A percentile compares a stretch with the other conserved stretches of the same genome.
These are phyloP conservation scores for Umimayanthus chanpuru DNA, from an alignment of 92 coral and sea anemone species.

Conservation along the genomic window DNA sequence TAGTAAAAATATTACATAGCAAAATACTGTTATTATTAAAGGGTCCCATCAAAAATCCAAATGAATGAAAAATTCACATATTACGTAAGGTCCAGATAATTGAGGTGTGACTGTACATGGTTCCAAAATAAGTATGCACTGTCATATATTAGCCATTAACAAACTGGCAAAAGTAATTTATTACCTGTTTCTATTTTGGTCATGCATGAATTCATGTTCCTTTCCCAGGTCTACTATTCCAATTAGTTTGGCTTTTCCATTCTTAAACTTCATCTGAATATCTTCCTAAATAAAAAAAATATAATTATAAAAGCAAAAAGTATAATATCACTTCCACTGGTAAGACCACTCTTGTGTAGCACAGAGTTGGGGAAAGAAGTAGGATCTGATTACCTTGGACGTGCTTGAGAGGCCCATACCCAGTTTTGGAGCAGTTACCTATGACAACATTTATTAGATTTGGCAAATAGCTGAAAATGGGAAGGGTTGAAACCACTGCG, in stretches of 20 bases:
- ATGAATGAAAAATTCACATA: not conserved
- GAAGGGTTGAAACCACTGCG: too few species aligned
- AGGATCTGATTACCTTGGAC: too few species aligned
- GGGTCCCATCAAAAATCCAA: too few species aligned
- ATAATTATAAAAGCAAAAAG: not conserved
- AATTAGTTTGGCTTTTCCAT: conserved; percentile 46
- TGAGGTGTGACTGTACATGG: too few species aligned
- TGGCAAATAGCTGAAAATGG: too few species aligned
- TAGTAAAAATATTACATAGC: too few species aligned
- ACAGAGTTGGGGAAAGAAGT: too few species aligned
- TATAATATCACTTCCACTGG: too few species aligned
- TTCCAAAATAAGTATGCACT: conserved; percentile 28
- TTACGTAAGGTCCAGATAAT: not conserved
- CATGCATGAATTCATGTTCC: conserved; percentile 26
- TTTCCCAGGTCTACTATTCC: conserved; percentile 59
- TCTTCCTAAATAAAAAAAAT: conserved; percentile 55
- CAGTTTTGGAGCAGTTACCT: too few species aligned
- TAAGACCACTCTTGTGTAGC: conserved; percentile 12
- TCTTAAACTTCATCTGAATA: conserved; percentile 43
- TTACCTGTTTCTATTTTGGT: not conserved
- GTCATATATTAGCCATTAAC: conserved; percentile 24
- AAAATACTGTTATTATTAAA: too few species aligned
- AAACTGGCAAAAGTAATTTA: not conserved
- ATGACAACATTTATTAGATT: too few species aligned
- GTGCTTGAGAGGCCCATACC: too few species aligned